Evolutionary conservation across 2,113 vertebrate species (phyloP).

Genomic region (Megaleporinus macrocephalus): DNA sequence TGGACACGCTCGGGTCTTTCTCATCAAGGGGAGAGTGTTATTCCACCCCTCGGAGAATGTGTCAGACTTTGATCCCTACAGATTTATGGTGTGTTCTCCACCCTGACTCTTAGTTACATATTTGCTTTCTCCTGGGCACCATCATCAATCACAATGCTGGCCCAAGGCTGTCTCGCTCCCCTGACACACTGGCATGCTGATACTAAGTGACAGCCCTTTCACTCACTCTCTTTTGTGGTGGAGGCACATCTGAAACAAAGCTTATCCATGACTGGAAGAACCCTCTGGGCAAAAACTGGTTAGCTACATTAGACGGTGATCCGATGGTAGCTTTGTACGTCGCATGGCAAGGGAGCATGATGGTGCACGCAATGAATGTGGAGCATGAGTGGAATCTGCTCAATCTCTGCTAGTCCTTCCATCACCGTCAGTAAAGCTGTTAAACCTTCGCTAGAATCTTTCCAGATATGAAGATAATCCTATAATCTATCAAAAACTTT

Average conservation of each 20-base stretch:
- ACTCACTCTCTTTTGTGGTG: conserved; percentile 22
- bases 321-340: neutral
- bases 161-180: conserved; percentile 23
- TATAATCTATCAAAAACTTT: too few species aligned
- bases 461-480: too few species aligned
- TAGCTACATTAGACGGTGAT: neutral
- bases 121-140: conserved; percentile 45
- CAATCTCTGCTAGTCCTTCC: neutral
- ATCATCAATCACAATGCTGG: conserved; percentile 43
- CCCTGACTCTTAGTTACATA: conserved; percentile 43
- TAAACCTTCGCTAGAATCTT: neutral
- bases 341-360: neutral
- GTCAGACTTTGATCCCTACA: conserved; percentile 22
- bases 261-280: conserved; percentile 12
- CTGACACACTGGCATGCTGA: conserved; percentile 29
- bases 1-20: conserved; percentile 8
- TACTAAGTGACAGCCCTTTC: conserved; percentile 39
- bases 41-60: conserved; percentile 12
- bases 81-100: conserved; percentile 48
- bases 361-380: neutral
- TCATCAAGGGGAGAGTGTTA: conserved; percentile 16
- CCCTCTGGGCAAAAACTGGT: neutral
- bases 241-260: conserved; percentile 21
- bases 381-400: neutral
- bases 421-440: neutral